Base-by-base conservation (phyloP, 1,140 invertebrate species). In the Cydia fagiglandana region DNA sequence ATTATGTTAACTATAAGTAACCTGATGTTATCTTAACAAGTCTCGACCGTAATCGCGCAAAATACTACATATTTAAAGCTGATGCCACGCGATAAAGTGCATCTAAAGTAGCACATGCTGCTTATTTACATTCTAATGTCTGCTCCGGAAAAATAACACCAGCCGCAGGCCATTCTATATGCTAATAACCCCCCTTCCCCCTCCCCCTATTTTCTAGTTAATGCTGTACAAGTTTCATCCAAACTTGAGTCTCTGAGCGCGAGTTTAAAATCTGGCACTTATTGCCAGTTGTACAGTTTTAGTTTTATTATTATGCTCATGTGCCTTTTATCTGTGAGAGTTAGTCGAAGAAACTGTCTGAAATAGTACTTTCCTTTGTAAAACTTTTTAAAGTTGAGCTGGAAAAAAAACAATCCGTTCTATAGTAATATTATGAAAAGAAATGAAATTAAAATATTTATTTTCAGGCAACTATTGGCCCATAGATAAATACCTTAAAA, bases 41-140 rank as follows among this genome's bases (percentile, higher is more conserved):
- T 12, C 41, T 13, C 41, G 41, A 13, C 15, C 4, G 6, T 17
- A 17, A 17, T n/a, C n/a, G 50, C n/a, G 6, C n/a, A 53, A 53
- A 50, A 24, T 24, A 24, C 24, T 24, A 24, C n/a, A 73, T 17
- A 34, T 10, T 6, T 38, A n/a, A 28, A 10, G n/a, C 20, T 75
- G n/a, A 64, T 4, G 64, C 17, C 24, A 28, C 66, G 12, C n/a
- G 17, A 76, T 56, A 78, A 80, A 80, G 50, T 56, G 73, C 75
- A 75, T 73, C 64, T 68, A 73, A 76, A 56, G 73, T 73, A 34
- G 73, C 56, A 77, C 73, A 78, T 73, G 79, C 61, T 47, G 47
- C 53, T 73, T 64, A 80, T 80, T 80, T 78, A 77, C 79, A 80
- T 80, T 78, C 77, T 80, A 80, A 80, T 77, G 77, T 80, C 75